Conservation (phyloP, 2,888 invertebrate species). For the Parasteatoda lunata region DNA sequence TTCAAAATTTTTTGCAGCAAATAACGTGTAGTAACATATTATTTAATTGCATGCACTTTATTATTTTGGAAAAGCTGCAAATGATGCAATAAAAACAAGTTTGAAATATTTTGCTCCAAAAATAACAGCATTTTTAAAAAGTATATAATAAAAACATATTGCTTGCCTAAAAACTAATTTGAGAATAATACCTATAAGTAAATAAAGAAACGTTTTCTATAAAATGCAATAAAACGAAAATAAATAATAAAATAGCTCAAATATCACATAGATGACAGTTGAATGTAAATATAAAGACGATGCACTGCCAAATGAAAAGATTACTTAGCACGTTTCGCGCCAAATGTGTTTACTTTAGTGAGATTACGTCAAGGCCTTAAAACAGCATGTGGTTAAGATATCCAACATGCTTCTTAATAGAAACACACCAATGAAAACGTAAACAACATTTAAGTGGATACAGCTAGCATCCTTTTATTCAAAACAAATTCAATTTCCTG, state of each 20-base stretch:
- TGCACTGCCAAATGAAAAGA: neutral
- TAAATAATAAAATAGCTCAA: neutral
- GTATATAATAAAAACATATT: too few species aligned
- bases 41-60: too few species aligned
- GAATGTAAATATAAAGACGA: neutral
- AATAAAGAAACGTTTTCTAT: too few species aligned
- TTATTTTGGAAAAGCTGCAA: too few species aligned
- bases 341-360: neutral
- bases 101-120: too few species aligned
- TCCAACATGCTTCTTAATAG: neutral
- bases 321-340: neutral
- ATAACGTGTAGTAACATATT: too few species aligned
- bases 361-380: slow-evolving; percentile 25
- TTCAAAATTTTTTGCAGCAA: too few species aligned
- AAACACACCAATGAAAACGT: neutral
- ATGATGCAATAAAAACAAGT: too few species aligned
- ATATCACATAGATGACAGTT: neutral
- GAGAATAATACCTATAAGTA: too few species aligned
- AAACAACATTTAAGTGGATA: slow-evolving; percentile 1
- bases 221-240: neutral
- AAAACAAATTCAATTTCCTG: slow-evolving; percentile 3
- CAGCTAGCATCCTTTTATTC: neutral
- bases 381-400: slow-evolving; percentile 16
- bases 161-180: too few species aligned
- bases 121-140: too few species aligned